phyloP scores from a whole-genome alignment of 2,888 invertebrate species.

The Cryptocephalus primarius region DNA sequence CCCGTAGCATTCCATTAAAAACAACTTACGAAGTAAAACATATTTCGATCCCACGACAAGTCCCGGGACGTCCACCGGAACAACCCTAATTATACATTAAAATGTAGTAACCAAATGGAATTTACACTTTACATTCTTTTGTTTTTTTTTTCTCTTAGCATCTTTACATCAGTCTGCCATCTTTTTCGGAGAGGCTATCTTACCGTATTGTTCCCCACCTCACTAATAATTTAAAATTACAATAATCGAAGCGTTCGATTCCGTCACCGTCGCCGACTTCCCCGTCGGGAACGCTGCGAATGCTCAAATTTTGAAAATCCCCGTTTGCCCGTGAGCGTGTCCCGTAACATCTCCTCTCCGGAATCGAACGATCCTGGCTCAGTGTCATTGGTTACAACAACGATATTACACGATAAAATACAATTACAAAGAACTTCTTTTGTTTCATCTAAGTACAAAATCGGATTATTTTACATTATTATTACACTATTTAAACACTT shows the following conservation, averaged over 20 bases:
- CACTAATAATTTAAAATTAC: conserved; percentile 12
- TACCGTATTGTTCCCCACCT: conserved; percentile 25
- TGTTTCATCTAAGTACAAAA: conserved; percentile 25
- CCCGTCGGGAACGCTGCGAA: too few relatives aligned
- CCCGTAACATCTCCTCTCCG: too few relatives aligned
- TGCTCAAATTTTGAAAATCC: too few relatives aligned
- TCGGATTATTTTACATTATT: conserved; percentile 32
- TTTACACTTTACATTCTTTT: conserved; percentile 39
- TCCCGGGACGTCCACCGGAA: too few relatives aligned
- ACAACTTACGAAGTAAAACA: too few relatives aligned
- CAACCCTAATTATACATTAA: neutral
- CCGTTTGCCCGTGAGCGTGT: too few relatives aligned
- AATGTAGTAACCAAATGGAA: conserved; percentile 33
- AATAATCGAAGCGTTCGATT: too few relatives aligned
- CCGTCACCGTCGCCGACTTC: too few relatives aligned
- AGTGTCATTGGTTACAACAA: too few relatives aligned
- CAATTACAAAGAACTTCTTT: conserved; percentile 24
- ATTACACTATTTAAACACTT: conserved; percentile 30
- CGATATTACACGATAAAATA: conserved; percentile 12
- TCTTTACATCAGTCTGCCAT: conserved; percentile 41
- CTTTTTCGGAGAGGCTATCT: conserved; percentile 23
- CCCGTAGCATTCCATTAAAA: too few relatives aligned
- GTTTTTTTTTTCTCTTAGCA: conserved; percentile 35
- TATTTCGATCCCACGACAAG: too few relatives aligned
- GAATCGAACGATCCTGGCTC: too few relatives aligned